Evolutionary conservation across 2,888 invertebrate species (phyloP).

Genomic region (Cenopis cana): DNA sequence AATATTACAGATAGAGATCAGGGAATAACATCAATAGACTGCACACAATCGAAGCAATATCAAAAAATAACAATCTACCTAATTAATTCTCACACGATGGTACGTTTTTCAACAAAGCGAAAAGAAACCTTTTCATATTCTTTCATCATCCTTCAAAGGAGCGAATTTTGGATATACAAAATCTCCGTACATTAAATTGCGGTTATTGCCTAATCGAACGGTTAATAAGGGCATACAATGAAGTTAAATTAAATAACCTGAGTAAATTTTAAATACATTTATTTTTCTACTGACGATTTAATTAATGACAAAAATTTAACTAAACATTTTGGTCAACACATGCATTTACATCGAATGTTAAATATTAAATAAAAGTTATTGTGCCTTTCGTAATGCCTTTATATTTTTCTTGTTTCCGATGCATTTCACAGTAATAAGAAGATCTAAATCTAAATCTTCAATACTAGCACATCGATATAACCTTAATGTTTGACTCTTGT

Average conservation of each 20-base stretch:
- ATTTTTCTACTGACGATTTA: constrained; percentile 4
- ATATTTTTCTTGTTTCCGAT: neutral
- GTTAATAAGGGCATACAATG: neutral
- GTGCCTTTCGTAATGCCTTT: neutral
- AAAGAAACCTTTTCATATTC: constrained; percentile 23
- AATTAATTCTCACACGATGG: constrained; percentile 1
- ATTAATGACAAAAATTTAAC: neutral
- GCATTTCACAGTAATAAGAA: constrained; percentile 31
- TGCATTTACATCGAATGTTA: neutral
- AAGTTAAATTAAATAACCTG: constrained; percentile 2
- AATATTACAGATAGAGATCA: neutral
- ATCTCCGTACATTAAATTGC: constrained; percentile 5
- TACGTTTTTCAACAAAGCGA: constrained; percentile 9
- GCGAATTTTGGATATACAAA: neutral
- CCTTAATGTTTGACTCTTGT: constrained; percentile 49
- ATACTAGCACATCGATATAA: constrained; percentile 59
- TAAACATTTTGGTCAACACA: too few relatives aligned
- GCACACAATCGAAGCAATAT: neutral
- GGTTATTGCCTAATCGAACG: constrained; percentile 13
- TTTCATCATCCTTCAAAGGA: constrained; percentile 20
- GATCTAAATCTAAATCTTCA: constrained; percentile 45
- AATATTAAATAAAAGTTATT: too few relatives aligned
- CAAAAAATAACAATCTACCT: neutral
- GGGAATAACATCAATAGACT: constrained; percentile 12
- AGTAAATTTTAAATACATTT: neutral